Evolutionary conservation across 2,888 invertebrate genomes (phyloP).

Genomic region (Raillietiella orientalis): DNA sequence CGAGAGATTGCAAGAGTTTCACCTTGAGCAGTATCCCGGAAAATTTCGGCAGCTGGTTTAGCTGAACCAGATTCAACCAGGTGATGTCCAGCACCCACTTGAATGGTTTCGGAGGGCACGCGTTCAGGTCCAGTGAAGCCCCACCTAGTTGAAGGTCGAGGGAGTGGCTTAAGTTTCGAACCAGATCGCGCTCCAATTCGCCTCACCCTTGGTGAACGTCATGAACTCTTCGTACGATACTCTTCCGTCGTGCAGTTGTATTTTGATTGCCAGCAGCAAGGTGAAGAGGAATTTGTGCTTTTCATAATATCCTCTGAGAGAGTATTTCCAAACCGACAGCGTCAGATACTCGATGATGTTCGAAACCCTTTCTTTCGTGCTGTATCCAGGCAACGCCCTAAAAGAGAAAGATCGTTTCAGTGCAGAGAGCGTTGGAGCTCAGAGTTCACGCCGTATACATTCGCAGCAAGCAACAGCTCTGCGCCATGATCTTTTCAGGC

Average conservation of each 20-base stretch:
- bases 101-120: conserved; percentile 68
- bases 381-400: conserved; percentile 38
- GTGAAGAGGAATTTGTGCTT: conserved; percentile 74
- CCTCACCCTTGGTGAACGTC: conserved; percentile 53
- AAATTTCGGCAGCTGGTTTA: conserved; percentile 50
- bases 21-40: conserved; percentile 40
- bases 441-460: no score
- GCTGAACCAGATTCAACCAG: conserved; percentile 80
- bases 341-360: conserved; percentile 68
- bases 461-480: no score
- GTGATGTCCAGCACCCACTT: conserved; percentile 83
- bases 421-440: no score
- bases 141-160: conserved; percentile 21
- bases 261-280: conserved; percentile 75
- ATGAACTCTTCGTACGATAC: conserved; percentile 73
- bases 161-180: neutral
- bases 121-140: conserved; percentile 69
- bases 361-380: conserved; percentile 52
- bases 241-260: conserved; percentile 45
- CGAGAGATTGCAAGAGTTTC: no score
- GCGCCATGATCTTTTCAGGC: no score
- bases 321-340: conserved; percentile 69
- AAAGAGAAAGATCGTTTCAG: conserved; percentile 4
- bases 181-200: neutral
- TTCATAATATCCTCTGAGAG: conserved; percentile 67